Evolutionary conservation across 2,797 vertebrate genomes (phyloP).

Genomic region (Oceanodroma leucorhoa): DNA sequence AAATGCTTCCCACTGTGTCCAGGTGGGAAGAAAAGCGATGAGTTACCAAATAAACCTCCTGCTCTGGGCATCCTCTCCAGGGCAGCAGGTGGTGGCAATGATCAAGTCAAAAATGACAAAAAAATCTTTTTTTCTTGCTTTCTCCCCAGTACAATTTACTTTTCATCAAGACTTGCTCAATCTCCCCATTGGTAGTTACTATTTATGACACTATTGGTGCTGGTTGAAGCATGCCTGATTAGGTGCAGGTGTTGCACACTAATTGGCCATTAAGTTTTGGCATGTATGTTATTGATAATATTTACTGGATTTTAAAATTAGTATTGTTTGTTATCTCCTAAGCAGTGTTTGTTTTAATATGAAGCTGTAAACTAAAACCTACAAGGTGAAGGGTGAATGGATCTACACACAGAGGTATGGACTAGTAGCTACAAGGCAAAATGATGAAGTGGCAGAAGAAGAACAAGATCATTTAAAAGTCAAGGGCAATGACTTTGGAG

Average conservation of each 20-base stretch:
- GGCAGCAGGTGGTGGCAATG: not conserved
- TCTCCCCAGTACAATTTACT: not conserved
- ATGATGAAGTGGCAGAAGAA: not conserved
- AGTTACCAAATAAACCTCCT: not conserved
- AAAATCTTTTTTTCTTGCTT: not conserved
- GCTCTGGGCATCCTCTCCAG: not conserved
- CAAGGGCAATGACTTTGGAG: not conserved
- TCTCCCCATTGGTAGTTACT: not conserved
- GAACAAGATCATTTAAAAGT: not conserved
- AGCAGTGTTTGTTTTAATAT: not conserved
- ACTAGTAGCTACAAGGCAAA: not conserved
- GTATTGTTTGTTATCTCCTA: not conserved
- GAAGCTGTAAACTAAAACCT: not conserved
- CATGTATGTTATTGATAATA: not conserved
- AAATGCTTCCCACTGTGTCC: accelerated
- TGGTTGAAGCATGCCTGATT: not conserved
- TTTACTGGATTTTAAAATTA: constrained; percentile 15
- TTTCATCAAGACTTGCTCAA: not conserved
- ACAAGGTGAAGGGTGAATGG: not conserved
- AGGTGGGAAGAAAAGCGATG: not conserved
- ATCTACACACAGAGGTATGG: accelerated
- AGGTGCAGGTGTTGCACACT: constrained; percentile 9
- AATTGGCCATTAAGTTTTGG: constrained; percentile 17
- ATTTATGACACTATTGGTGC: not conserved
- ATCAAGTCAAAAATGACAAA: not conserved